Percentiles rank a stretch among this genome's conserved stretches.
phyloP scores from a whole-genome alignment of 64 coral and sea anemone genomes.

The Anthopleura sola region DNA sequence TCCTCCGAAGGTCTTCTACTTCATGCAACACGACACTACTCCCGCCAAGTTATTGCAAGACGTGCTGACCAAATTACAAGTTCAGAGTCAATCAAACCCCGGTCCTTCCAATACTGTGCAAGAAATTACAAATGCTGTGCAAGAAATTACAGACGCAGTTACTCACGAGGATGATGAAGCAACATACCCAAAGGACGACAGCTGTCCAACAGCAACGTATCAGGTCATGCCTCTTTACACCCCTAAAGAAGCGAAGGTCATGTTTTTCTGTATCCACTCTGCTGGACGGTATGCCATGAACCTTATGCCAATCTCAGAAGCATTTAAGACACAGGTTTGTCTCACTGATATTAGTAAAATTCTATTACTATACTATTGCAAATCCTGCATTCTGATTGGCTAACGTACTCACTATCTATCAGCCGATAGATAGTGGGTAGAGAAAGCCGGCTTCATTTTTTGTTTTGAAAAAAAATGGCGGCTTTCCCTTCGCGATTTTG shows the following conservation, averaged over 20 bases:
- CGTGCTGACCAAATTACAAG: constrained; percentile 18
- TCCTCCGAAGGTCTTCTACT: constrained; percentile 60
- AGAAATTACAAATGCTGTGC: neutral
- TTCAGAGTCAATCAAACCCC: neutral
- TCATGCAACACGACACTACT: constrained; percentile 79
- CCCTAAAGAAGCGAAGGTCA: constrained; percentile 51
- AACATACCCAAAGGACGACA: constrained; percentile 45
- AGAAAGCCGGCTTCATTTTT: too few species aligned
- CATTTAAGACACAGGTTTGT: constrained; percentile 53
- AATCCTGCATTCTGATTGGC: too few species aligned
- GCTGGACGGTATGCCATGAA: constrained; percentile 74
- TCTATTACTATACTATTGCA: too few species aligned
- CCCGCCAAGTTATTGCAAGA: constrained; percentile 67
- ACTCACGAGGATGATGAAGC: neutral
- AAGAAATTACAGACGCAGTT: neutral
- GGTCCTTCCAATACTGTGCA: neutral
- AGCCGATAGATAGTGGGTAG: too few species aligned
- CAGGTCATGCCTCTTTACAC: constrained; percentile 58
- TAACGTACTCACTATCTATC: too few species aligned
- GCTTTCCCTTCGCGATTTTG: too few species aligned
- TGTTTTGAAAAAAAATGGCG: too few species aligned
- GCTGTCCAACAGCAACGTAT: constrained; percentile 49
- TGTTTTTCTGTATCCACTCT: constrained; percentile 76
- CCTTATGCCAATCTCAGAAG: constrained; percentile 55
- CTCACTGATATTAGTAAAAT: too few species aligned